Base-by-base conservation (phyloP, 2,113 vertebrate species). In the Neotragus moschatus region DNA sequence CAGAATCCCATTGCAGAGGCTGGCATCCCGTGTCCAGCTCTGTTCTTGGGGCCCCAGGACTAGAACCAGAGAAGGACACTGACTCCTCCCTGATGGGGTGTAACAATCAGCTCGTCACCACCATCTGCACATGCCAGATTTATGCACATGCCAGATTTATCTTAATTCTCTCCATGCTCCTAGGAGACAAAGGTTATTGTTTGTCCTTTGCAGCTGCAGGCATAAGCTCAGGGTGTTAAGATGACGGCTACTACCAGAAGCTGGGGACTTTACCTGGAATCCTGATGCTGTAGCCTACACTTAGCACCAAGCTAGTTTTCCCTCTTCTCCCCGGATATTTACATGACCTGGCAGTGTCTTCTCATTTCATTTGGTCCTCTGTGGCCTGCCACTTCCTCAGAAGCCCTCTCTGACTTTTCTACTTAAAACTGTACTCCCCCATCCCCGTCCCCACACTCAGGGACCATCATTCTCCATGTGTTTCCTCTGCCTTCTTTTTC, bases 121-220 rank as follows among this genome's bases (percentile, higher is more conserved):
- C 49, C 10, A 7, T 30, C 58, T 43, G 60, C 23, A 10, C 1
- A 0, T 2, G 43, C 1, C 0, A 15, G 73, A n/a, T 12, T 47
- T 6, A 70, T 28, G 60, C 23, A 10, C 1, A 0, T 2, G 43
- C 1, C 0, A 15, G 73, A n/a, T 12, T 47, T 6, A 70, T 28
- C 45, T 10, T 6, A 15, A 47, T 14, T 45, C 26, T 39, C 70
- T 75, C 33, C 25, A 4, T 9, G 45, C 45, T 45, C 73, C 70
- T 5, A 13, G 43, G 30, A 70, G 56, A 45, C 39, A 39, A 36
- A 55, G 51, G 16, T 63, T 6, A 49, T 4, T 14, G 17, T 61
- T 33, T 21, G 7, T 23, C 30, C 43, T 95, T 39, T 28, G 55
- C 49, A n/a, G 56, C 21, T 43, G 25, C 87, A 93, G 80, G 36